Evolutionary conservation across 2,888 invertebrate genomes (phyloP).

Genomic region (Aphrophora alni): DNA sequence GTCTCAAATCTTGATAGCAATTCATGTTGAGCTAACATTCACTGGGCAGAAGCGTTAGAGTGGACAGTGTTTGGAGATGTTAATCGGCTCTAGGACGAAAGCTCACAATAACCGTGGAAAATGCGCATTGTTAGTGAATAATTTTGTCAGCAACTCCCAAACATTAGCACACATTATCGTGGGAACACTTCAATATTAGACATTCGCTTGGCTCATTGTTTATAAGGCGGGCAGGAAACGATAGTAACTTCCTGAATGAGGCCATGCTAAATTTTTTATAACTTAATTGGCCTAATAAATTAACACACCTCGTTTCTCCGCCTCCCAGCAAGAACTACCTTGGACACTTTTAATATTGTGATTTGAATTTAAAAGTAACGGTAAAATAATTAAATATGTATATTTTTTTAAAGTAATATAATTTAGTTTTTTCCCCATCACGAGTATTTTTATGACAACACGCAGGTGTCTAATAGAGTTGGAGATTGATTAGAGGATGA

Average conservation of each 20-base stretch:
- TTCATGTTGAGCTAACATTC: too few species aligned
- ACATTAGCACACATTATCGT: background rate
- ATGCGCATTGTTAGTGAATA: background rate
- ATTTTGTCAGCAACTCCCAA: background rate
- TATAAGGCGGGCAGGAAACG: background rate
- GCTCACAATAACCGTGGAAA: constrained; percentile 1
- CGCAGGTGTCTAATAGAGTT: too few species aligned
- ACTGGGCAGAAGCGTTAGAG: too few species aligned
- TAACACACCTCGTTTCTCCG: background rate
- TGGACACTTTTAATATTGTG: background rate
- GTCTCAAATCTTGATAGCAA: too few species aligned
- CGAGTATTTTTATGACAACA: too few species aligned
- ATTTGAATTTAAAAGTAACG: background rate
- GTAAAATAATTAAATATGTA: background rate
- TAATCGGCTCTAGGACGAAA: background rate
- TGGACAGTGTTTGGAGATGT: background rate
- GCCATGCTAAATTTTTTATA: background rate
- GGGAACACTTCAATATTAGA: background rate
- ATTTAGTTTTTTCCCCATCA: too few species aligned
- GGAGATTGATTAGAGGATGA: too few species aligned
- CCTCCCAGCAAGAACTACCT: background rate
- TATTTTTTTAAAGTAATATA: too few species aligned
- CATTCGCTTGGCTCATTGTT: background rate
- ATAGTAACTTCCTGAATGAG: background rate
- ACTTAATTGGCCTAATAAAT: background rate